Conservation (phyloP, 1,140 invertebrate species). For the Tetramorium simillimum region DNA sequence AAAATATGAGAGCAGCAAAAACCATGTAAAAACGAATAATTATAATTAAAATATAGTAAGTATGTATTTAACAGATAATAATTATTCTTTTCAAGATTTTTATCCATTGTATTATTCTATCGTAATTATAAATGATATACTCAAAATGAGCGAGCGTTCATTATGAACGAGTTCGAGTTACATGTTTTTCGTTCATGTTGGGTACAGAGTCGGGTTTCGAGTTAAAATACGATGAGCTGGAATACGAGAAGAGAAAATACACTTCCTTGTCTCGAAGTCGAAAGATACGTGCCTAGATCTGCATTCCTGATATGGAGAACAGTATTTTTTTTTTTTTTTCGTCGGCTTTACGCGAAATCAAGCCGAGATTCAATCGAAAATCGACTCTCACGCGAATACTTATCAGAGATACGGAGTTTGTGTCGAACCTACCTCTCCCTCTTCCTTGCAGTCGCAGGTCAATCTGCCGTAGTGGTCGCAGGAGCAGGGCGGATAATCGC, state of each 20-base stretch:
- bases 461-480: conserved; percentile 87
- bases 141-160: not conserved
- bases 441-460: conserved; percentile 86
- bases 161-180: conserved; percentile 4
- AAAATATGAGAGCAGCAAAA: not conserved
- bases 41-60: conserved; percentile 16
- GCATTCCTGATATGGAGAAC: not conserved
- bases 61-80: not conserved
- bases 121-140: not conserved
- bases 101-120: not conserved
- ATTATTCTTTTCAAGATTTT: not conserved
- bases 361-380: conserved; percentile 19
- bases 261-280: conserved; percentile 31
- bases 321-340: conserved; percentile 15
- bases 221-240: conserved; percentile 56
- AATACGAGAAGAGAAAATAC: conserved; percentile 38
- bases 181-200: conserved; percentile 21
- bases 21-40: not conserved
- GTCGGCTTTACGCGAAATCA: not conserved
- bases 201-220: not conserved
- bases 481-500: conserved; percentile 85
- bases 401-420: conserved; percentile 30
- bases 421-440: conserved; percentile 83
- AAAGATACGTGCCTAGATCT: conserved; percentile 33
- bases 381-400: conserved; percentile 23